These are phyloP conservation scores for Lates japonicus DNA, from an alignment of 2,797 vertebrate genomes.

Conservation along the genomic window DNA sequence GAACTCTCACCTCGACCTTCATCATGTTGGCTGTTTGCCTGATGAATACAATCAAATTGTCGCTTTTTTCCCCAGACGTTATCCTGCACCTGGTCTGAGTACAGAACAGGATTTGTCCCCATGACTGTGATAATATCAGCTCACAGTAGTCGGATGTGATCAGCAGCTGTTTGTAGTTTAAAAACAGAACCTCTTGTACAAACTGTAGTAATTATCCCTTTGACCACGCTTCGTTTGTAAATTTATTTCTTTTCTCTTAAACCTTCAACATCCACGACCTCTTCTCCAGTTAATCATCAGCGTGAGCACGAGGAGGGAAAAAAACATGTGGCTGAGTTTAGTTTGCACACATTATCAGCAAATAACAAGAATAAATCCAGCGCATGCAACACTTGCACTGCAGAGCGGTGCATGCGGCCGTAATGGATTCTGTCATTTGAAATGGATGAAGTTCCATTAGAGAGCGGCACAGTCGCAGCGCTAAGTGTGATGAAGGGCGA, in stretches of 20 bases:
- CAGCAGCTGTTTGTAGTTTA: neutral
- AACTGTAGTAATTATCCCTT: neutral
- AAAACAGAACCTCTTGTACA: neutral
- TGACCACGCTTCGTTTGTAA: neutral
- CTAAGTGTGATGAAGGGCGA: conserved; percentile 74
- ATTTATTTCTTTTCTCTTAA: conserved; percentile 1
- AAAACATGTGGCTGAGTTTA: conserved; percentile 32
- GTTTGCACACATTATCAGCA: conserved; percentile 62
- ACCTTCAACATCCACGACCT: neutral
- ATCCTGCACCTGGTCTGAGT: neutral
- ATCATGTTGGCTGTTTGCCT: too few species aligned
- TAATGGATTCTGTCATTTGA: conserved; percentile 75
- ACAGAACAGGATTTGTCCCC: neutral
- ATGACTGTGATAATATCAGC: neutral
- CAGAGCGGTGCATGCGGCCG: conserved; percentile 50
- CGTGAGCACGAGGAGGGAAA: neutral
- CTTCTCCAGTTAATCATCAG: conserved; percentile 31
- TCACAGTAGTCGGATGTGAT: neutral
- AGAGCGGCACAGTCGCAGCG: conserved; percentile 49
- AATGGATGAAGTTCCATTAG: conserved; percentile 78
- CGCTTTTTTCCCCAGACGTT: too few species aligned
- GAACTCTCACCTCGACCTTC: too few species aligned
- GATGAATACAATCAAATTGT: too few species aligned
- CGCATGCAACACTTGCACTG: conserved; percentile 47
- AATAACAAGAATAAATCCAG: conserved; percentile 67